Base-by-base conservation (phyloP, 1,140 invertebrate genomes). In the Saccostrea cuccullata region DNA sequence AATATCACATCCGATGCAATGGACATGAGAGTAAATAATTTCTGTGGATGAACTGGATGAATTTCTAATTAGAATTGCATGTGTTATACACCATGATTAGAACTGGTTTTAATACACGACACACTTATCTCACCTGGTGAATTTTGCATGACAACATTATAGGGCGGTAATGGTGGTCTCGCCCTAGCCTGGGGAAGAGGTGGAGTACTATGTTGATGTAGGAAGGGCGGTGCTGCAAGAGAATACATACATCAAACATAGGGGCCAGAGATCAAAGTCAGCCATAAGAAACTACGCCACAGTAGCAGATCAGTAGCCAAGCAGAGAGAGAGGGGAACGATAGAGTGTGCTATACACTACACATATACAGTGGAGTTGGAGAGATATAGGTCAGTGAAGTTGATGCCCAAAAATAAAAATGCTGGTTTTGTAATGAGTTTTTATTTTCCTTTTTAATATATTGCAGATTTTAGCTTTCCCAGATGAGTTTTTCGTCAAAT, bases 81-180 rank as follows among this genome's bases (percentile, higher is more conserved):
- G 47, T 47, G 47, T 67, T 30, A 36, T 77, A 77, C 70, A 77
- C 9, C 13, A 8, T 26, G 26, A 36, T 30, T 77, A 77, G 12
- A 11, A 77, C 11, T 77, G 70, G 70, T 30, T 36, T 77, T 36
- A 30, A 77, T 77, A 77, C 70, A 77, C 70, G 70, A 77, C 70
- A 77, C 70, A 77, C 70, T 77, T 30, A 77, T 84, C 90, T 89
- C 90, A 91, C 91, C 90, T 91, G 92, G 88, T 58, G 92, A 88
- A 85, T 93, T 94, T 91, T 94, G 94, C 89, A 94, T 93, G 84
- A 94, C 93, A 67, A 93, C 92, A 89, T 93, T 92, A 90, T 95
- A 95, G 11, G 94, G 91, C 85, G 94, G 94, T 77, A 94, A 91
- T 55, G 94, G 93, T 30, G 93, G 94, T 55, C 93, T 88, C 84